Evolutionary conservation across 2,888 invertebrate genomes (phyloP).

Genomic region (Scaptodrosophila latifasciaeformis): DNA sequence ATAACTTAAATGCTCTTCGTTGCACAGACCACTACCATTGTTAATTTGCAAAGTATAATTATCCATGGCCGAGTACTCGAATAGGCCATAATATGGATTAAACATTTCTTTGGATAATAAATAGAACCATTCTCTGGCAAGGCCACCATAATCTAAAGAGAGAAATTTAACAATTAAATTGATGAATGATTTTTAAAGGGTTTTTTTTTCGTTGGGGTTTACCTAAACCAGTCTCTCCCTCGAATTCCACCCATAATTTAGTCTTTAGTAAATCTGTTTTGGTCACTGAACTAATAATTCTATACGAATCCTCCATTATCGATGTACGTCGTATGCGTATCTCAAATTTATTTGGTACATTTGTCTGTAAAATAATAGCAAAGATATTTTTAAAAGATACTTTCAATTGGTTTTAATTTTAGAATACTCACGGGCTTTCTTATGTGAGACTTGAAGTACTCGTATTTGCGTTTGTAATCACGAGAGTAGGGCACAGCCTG

Average conservation of each 20-base stretch:
- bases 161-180: slow-evolving; percentile 3
- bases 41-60: slow-evolving; percentile 99
- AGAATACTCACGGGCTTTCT: slow-evolving; percentile 94
- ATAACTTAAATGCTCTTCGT: slow-evolving; percentile 97
- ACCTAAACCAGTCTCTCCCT: slow-evolving; percentile 93
- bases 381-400: background rate
- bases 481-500: slow-evolving; percentile 98
- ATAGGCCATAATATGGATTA: slow-evolving; percentile 99
- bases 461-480: slow-evolving; percentile 99
- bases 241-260: slow-evolving; percentile 99
- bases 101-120: slow-evolving; percentile 99
- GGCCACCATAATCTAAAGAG: slow-evolving; percentile 91
- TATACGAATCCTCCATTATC: slow-evolving; percentile 97
- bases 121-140: slow-evolving; percentile 99
- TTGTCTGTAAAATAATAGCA: slow-evolving; percentile 80
- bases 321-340: slow-evolving; percentile 93
- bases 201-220: slow-evolving; percentile 40
- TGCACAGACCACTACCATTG: slow-evolving; percentile 97
- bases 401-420: background rate
- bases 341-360: slow-evolving; percentile 98
- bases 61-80: slow-evolving; percentile 99
- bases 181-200: background rate
- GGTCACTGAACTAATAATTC: slow-evolving; percentile 93
- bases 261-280: slow-evolving; percentile 95
- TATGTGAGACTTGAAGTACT: slow-evolving; percentile 96